Base-by-base conservation (phyloP, 2,888 invertebrate species). In the Drosophila falleni region DNA sequence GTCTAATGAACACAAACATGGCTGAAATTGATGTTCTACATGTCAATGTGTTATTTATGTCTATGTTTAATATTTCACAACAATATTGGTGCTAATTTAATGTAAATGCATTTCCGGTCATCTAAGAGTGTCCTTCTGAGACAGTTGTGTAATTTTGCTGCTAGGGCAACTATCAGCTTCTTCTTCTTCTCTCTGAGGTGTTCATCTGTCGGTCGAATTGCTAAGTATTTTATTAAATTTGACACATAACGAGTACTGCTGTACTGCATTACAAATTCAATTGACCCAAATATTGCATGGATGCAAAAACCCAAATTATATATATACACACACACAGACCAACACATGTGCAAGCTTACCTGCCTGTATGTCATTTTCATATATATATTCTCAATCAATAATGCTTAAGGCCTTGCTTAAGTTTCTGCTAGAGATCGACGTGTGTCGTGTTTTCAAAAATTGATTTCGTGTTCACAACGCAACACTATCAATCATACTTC, bases 241-340 rank as follows among this genome's bases (percentile, higher is more conserved):
- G 73, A 70, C 83, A 80, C 78, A 78, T 81, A 69, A 49, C 49
- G 31, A 13, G 49, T 49, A 53, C 66, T 77, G 66, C 62, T 51
- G 67, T 61, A 54, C 61, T 50, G 77, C 67, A 79, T 80, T 79
- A 65, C 69, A 74, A 84, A 83, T 84, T 81, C 84, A 82, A 84
- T 87, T 88, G 89, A 88, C 83, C 84, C 59, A 80, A 87, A 88
- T 87, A 77, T 59, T 47, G 50, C 66, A 56, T 59, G 47, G 35
- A 77, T 63, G 68, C n/a, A 69, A 71, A 42, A 61, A 54, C 39
- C 59, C 37, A 60, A 64, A 79, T 61, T 65, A 39, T 53, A 59
- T 65, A 39, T 53, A 59, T 35, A 65, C 46, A 64, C 16, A 44
- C 23, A 62, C 47, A 42, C 23, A 47, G 19, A 46, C 31, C 54